Evolutionary conservation across 1,140 invertebrate species (phyloP).

Genomic region (Leptopilina boulardi): DNA sequence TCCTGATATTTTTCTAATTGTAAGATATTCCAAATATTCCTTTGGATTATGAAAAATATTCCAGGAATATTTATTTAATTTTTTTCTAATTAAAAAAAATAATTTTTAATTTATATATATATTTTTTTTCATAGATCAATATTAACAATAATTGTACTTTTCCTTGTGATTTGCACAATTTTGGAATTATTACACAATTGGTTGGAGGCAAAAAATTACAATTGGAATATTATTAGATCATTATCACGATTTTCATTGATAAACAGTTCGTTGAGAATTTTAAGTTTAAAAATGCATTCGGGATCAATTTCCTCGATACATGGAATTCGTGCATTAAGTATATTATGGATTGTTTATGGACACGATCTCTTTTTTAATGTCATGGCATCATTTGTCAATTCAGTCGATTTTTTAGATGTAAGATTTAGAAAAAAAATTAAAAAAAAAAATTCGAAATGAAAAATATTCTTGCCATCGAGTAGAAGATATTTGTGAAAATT

Average conservation of each 20-base stretch:
- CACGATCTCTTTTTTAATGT: neutral
- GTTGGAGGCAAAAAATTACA: neutral
- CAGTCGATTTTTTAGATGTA: neutral
- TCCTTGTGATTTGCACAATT: neutral
- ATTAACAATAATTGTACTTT: neutral
- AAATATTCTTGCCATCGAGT: neutral
- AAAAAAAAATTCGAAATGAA: neutral
- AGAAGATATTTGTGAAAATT: neutral
- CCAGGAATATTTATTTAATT: no score
- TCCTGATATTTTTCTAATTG: no score
- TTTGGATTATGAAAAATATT: no score
- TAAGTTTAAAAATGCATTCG: neutral
- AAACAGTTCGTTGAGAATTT: constrained; percentile 11
- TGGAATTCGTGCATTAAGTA: constrained; percentile 7
- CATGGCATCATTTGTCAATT: neutral
- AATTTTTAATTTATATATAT: neutral
- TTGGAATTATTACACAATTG: neutral
- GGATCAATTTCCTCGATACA: neutral
- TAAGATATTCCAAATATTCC: no score
- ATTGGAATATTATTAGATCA: neutral
- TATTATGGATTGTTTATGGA: constrained; percentile 7
- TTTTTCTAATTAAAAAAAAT: neutral
- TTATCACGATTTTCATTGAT: neutral
- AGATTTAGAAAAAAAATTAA: neutral
- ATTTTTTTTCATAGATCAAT: neutral